Base-by-base conservation (phyloP, 2,888 invertebrate species). In the Ennomos fuscantarius region DNA sequence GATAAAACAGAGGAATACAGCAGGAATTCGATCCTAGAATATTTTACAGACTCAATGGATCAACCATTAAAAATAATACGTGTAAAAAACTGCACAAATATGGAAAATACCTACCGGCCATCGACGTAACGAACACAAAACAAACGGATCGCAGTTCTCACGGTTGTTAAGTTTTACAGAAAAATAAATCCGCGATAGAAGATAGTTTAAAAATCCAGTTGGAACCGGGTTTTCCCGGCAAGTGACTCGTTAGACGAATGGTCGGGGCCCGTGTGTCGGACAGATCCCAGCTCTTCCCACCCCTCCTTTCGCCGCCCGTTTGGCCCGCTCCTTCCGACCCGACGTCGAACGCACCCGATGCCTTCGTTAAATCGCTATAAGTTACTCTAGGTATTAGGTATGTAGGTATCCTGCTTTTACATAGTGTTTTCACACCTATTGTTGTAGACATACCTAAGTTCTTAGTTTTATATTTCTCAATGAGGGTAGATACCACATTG, bases 341-440 rank as follows among this genome's bases (percentile, higher is more conserved):
- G 62, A 80, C 87, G 88, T 88, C 89, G 84, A 84, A 84, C 80
- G 79, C 88, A 89, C 81, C 79, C 85, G 84, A 82, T 78, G 82
- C 86, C 86, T 84, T 86, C 86, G 82, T 84, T 87, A 84, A 82
- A 85, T 58, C 54, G 58, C 55, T 60, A 53, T 50, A 50, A 57
- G 41, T 41, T 48, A 39, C 49, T 40, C 42, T 47, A 50, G 35
- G 45, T 57, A 46, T 51, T 41, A 12, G 24, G 6, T 24, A 24
- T 6, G 24, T 24, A 24, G 24, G 24, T 24, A 24, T n/a, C n/a
- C n/a, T n/a, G n/a, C n/a, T n/a, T n/a, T n/a, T n/a, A n/a, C n/a
- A n/a, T n/a, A n/a, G n/a, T n/a, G n/a, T n/a, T n/a, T n/a, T n/a
- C n/a, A n/a, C n/a, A n/a, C n/a, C n/a, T n/a, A n/a, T n/a, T n/a